Base-by-base conservation (phyloP, 2,797 vertebrate species). In the Bovichtus diacanthus region DNA sequence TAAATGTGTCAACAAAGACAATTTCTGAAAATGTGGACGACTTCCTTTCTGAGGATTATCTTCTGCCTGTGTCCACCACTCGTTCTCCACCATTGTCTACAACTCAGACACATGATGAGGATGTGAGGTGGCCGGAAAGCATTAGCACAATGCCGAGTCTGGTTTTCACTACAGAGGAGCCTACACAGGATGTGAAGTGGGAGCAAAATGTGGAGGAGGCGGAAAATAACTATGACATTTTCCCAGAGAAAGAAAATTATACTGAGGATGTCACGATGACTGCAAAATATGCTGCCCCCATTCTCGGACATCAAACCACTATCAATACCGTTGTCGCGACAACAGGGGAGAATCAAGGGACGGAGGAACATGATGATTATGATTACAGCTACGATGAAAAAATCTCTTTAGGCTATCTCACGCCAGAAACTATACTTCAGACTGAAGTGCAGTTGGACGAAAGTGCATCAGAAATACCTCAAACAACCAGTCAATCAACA, bases 31-130 rank as follows among this genome's bases (percentile, higher is more conserved):
- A 75, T 31, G n/a, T 87, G 9, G 75, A 86, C 7, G 81, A 88
- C 39, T 78, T 93, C 54, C 87, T 95, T 15, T 85, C 86, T 3
- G 93, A 95, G 50, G 95, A 96, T 77, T 88, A 90, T 81, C 93
- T 96, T 19, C 81, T 96, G 21, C 95, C 94, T 25, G 91, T 95
- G 41, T 87, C 81, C 15, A 79, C 72, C 55, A 92, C 87, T 69
- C 78, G 9, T 29, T 68, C 79, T 0, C 85, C 92, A 3, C 59
- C 46, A 0, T 27, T n/a, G 38, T 64, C 86, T 19, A 59, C 63
- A 27, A 86, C 82, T 19, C 70, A 18, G 29, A 74, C 69, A 44
- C 50, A 76, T 10, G 25, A 18, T 43, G 39, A 46, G n/a, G 19
- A 58, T 79, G 18, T 41, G 66, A 56, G 25, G 43, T 13, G 49